Evolutionary conservation across 2,888 invertebrate genomes (phyloP), one percentile per base, ranked within the genome.

Genomic region (Oscheius sp.): DNA sequence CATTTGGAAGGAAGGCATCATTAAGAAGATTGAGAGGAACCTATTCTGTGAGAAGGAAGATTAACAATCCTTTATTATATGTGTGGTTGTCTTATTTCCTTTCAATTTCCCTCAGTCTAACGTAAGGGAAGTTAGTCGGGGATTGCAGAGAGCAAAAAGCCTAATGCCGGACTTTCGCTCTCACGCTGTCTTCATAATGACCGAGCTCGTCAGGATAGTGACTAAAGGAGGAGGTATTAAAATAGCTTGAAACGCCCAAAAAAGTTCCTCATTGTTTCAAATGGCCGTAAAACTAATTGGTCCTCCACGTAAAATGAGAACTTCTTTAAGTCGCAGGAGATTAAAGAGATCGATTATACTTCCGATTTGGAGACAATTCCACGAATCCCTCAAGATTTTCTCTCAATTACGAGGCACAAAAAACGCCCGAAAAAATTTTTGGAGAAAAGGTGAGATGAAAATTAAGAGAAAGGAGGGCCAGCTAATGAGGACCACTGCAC

Each of bases 241-340:
- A 42, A 20, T 42, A 20, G n/a, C 20, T 42, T 15, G 42, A 42
- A 42, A 42, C 42, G 10, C n/a, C 29, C 34, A n/a, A 55, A 55
- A 55, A 55, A 37, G 20, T 33, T 55, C 55, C 55, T 55, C 55
- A 55, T 55, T 55, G 34, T 55, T 55, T 55, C 37, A 33, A 23
- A 34, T 34, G 34, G 55, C 55, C 55, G 55, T 55, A 55, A 55
- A 55, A 55, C 55, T 55, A 55, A 55, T 55, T 55, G 55, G 23
- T 34, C 34, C 33, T 8, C n/a, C 15, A 33, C 55, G 55, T 55
- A 55, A 55, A 55, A 55, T 17, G 34, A 55, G 37, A 55, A 55
- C 34, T 52, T 52, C 52, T 52, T 55, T 34, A 55, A 34, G 23
- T 34, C 34, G 34, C 2, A 55, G 48, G 55, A 55, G 55, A 55